Evolutionary conservation across 1,140 invertebrate species (phyloP), one percentile per base, ranked within the genome.

Genomic region (Dufourea novaeangliae): DNA sequence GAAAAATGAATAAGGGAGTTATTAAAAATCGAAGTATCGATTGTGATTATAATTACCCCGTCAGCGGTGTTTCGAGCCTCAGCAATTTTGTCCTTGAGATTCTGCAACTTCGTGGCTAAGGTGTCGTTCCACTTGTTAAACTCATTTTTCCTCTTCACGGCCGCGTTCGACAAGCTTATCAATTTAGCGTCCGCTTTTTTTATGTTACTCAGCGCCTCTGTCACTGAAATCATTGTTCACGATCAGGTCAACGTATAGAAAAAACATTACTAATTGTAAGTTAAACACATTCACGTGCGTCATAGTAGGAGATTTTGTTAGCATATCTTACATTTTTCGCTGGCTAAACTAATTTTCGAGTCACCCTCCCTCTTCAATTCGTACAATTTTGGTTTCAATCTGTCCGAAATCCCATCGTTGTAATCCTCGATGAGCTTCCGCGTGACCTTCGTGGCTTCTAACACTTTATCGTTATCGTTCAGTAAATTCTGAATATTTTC

Each of bases 61-160:
- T 97, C 95, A 0, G 97, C 97, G 14, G 95, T 95, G 90, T 98
- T 97, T 82, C 94, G 94, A 0, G 97, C 96, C 87, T 96, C 94
- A 3, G 94, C 93, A 66, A 98, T 97, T 89, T 95, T 95, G 86
- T 96, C 94, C 37, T 94, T 94, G 0, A 98, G 92, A 59, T 94
- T 94, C 57, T 94, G 93, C 22, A 98, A 79, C 77, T 95, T 95
- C 2, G 92, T 90, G 0, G 93, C 85, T 32, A 96, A 92, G 0
- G 94, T 93, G 37, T 93, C 91, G 80, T 95, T 95, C 92, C 94
- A 96, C 46, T 92, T 89, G 37, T 93, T 90, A 78, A 95, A 95
- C 79, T 94, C 93, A 17, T 91, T 87, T 74, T 94, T 93, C 17
- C 95, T 91, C 50, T 94, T 93, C 6, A 90, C 83, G 0, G 93